Base-by-base conservation (phyloP, 37 sponge, comb jelly and placozoan genomes). In the Crambe crambe region DNA sequence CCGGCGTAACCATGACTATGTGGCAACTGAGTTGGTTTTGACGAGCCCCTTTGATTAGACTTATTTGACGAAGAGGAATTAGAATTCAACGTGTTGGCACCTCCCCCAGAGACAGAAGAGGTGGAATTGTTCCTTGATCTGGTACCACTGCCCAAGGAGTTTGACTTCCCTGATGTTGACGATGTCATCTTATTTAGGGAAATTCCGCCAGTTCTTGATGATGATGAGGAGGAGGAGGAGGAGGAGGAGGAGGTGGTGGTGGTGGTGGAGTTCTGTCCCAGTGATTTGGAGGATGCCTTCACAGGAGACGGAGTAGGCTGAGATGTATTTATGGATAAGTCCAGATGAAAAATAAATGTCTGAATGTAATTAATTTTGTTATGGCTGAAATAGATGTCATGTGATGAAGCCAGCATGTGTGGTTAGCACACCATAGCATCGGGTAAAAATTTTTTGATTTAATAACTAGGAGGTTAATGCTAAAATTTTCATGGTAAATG, bases 141-240 rank as follows among this genome's bases (percentile, higher is more conserved):
- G 26, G 18, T 58, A 4, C 54, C 54, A 15, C 73, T 10, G 2
- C 74, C 76, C 61, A 38, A 15, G n/a, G 63, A 76, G 63, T 25
- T 74, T 26, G 29, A 43, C 36, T 27, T 34, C 21, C 43, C 56
- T 32, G 75, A 6, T 15, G 76, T 76, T 62, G 76, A 63, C 42
- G 76, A 61, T 62, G 63, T 76, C 63, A 61, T 10, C 51, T 56
- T 56, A 5, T 42, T 74, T 34, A 58, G 59, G 25, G 59, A 58
- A 12, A 58, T 58, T 4, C 59, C 59, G 2, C 8, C 59, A 3
- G 59, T 58, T 58, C 59, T 58, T 4, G 59, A 58, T 23, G 59
- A 58, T n/a, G n/a, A n/a, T n/a, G n/a, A n/a, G n/a, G n/a, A n/a
- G n/a, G n/a, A n/a, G n/a, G n/a, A n/a, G n/a, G n/a, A n/a, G n/a